Evolutionary conservation across 2,888 invertebrate genomes (phyloP).

Genomic region (Coelinius sp.): DNA sequence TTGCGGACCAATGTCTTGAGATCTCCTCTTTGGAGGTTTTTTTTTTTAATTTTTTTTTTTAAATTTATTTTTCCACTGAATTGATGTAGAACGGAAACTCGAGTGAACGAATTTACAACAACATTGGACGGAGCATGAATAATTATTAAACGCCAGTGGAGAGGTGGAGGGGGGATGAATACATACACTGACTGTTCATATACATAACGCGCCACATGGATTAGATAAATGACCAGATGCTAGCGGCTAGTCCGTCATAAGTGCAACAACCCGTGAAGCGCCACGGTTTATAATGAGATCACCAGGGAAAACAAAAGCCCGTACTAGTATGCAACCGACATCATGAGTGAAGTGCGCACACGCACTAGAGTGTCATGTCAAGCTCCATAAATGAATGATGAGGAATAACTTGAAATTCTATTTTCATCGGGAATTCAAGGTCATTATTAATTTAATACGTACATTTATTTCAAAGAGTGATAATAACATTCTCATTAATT

Average conservation of each 20-base stretch:
- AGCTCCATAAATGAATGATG: not conserved
- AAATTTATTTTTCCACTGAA: not conserved
- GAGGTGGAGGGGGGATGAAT: not conserved
- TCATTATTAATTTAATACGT: too few species aligned
- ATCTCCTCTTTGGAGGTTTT: not conserved
- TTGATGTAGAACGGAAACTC: not conserved
- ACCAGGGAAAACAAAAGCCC: slow-evolving; percentile 34
- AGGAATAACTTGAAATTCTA: not conserved
- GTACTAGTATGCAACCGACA: slow-evolving; percentile 25
- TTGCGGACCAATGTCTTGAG: slow-evolving; percentile 2
- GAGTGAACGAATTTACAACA: slow-evolving; percentile 17
- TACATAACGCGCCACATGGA: slow-evolving; percentile 52
- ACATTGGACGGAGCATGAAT: slow-evolving; percentile 17
- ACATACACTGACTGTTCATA: slow-evolving; percentile 39
- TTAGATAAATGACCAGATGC: slow-evolving; percentile 57
- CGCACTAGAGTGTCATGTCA: slow-evolving; percentile 22
- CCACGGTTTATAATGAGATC: slow-evolving; percentile 58
- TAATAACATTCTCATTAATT: too few species aligned
- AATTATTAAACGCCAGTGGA: slow-evolving; percentile 15
- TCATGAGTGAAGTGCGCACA: slow-evolving; percentile 28
- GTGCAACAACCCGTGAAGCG: slow-evolving; percentile 60
- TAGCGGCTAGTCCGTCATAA: slow-evolving; percentile 55
- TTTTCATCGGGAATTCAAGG: too few species aligned
- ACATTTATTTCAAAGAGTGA: too few species aligned
- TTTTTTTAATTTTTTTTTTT: not conserved